Evolutionary conservation across 1,140 invertebrate genomes (phyloP).

Genomic region (Drosophila asahinai): DNA sequence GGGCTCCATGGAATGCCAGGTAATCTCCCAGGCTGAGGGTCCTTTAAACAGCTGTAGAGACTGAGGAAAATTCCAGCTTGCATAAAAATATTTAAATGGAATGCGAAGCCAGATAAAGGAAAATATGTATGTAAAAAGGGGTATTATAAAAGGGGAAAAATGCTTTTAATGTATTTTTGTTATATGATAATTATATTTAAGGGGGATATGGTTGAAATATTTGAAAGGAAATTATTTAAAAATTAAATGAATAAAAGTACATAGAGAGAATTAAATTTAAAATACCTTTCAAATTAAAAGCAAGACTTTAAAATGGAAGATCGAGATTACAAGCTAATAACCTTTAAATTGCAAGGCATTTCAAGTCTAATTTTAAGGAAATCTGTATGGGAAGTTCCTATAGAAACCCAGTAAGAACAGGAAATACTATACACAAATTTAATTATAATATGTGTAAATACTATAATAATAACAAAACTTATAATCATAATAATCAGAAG

Average conservation of each 20-base stretch:
- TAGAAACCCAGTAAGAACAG: not conserved
- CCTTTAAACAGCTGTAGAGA: not conserved
- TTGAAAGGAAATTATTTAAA: not conserved
- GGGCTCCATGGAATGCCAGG: constrained; percentile 2
- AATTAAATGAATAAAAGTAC: not conserved
- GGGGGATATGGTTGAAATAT: too few species aligned
- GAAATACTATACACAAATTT: not conserved
- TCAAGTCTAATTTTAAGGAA: too few species aligned
- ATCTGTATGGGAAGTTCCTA: not conserved
- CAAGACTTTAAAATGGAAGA: not conserved
- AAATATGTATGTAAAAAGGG: constrained; percentile 6
- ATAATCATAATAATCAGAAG: not conserved
- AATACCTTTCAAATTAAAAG: not conserved
- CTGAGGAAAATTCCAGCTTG: not conserved
- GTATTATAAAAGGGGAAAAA: not conserved
- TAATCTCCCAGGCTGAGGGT: not conserved
- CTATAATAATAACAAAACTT: too few species aligned
- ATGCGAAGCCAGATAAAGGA: constrained; percentile 1
- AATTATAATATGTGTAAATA: too few species aligned
- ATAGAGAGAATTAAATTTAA: not conserved
- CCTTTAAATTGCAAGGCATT: too few species aligned
- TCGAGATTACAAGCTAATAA: too few species aligned
- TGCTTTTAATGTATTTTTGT: not conserved
- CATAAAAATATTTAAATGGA: constrained; percentile 1
- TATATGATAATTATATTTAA: not conserved